These are phyloP conservation scores for Lichenostomus cassidix DNA, from an alignment of 2,113 vertebrate genomes.

Conservation along the genomic window DNA sequence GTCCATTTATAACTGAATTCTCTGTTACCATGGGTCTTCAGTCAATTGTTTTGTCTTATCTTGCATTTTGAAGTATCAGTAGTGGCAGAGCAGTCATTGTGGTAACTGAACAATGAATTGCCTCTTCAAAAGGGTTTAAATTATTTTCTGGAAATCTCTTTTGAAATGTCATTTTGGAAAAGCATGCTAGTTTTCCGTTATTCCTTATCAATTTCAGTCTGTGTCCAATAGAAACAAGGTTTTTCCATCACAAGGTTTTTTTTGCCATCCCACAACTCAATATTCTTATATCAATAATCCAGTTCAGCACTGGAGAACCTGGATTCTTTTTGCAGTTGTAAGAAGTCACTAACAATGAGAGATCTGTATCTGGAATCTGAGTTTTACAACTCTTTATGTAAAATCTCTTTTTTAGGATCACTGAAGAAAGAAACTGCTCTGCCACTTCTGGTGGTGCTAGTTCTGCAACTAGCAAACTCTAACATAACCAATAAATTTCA, in stretches of 20 bases:
- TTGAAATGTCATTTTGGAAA: background rate
- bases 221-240: background rate
- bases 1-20: background rate
- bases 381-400: background rate
- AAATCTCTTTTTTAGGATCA: background rate
- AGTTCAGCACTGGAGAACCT: background rate
- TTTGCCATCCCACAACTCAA: background rate
- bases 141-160: background rate
- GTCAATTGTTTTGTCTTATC: background rate
- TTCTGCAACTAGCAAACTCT: background rate
- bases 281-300: background rate
- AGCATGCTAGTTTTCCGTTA: background rate
- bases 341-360: background rate
- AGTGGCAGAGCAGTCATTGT: background rate
- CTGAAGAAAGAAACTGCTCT: background rate
- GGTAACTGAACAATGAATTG: background rate
- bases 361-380: background rate
- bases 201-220: background rate
- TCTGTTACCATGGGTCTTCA: background rate
- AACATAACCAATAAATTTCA: background rate
- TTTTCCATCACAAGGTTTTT: background rate
- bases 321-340: background rate
- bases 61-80: background rate
- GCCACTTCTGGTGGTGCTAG: background rate
- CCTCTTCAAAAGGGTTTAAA: background rate